Evolutionary conservation across 2,113 vertebrate genomes (phyloP), one percentile per base, ranked within the genome.

Genomic region (Ancistrus triradiatus): DNA sequence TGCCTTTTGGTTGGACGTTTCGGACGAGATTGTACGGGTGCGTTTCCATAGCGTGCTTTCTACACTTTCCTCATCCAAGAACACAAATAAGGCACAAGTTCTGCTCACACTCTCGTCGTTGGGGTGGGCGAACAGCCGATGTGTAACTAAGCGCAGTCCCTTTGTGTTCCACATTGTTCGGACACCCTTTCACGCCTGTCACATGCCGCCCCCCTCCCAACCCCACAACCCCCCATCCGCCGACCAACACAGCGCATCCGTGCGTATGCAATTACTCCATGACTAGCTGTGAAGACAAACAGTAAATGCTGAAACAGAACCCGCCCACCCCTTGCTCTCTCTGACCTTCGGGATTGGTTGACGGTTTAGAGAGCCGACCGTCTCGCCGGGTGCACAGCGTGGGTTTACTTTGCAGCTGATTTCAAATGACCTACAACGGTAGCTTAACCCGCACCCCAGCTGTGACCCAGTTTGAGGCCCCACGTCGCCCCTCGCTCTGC

Each of bases 1-100:
- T 74, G 84, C 81, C 86, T 85, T 67, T 68, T 46, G 37, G 31
- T 55, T 82, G 85, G 85, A 69, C 59, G 43, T 42, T 66, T 48
- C 63, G 70, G 60, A 68, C 28, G 46, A 22, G 33, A 31, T n/a
- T n/a, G n/a, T n/a, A n/a, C n/a, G n/a, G n/a, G n/a, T n/a, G n/a
- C n/a, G n/a, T n/a, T n/a, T n/a, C n/a, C n/a, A n/a, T n/a, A n/a
- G n/a, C n/a, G n/a, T n/a, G n/a, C 35, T 7, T 37, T 4, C 9
- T 37, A 8, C 14, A 13, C 35, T 37, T 37, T 37, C 35, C 35
- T 11, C 35, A 37, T 8, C 6, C 6, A 6, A 33, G 31, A 87
- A 91, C 86, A 85, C 68, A 95, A 95, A 94, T 98, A 98, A 98
- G 95, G 95, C 95, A 98, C 95, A 86, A 93, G 91, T 91, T 92